Conservation (phyloP, 2,113 vertebrate genomes). For the Apodemus sylvaticus region DNA sequence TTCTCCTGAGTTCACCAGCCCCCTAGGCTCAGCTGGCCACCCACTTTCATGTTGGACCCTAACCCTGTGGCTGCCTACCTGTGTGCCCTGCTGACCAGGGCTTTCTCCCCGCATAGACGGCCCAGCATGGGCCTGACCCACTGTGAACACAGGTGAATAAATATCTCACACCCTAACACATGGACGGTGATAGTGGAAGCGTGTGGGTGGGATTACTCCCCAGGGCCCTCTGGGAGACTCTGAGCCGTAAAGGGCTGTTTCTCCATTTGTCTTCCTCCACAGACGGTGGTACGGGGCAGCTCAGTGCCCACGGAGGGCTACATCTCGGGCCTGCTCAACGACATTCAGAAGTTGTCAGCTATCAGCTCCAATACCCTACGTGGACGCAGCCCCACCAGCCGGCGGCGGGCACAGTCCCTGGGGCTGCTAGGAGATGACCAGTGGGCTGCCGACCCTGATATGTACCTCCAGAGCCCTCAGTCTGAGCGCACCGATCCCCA, state of each 20-base stretch:
- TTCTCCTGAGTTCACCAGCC: background rate
- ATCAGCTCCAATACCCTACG: slow-evolving; percentile 97
- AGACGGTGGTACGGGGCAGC: slow-evolving; percentile 97
- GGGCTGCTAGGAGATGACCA: slow-evolving; percentile 94
- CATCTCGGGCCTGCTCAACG: slow-evolving; percentile 94
- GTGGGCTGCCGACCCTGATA: slow-evolving; percentile 85
- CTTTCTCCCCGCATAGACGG: background rate
- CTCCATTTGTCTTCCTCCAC: slow-evolving; percentile 29
- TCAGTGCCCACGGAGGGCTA: slow-evolving; percentile 93
- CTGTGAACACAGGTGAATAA: background rate
- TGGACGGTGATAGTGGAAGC: background rate
- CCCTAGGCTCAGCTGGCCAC: background rate
- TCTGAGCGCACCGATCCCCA: slow-evolving; percentile 88
- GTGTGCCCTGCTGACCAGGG: background rate
- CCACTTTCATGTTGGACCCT: background rate
- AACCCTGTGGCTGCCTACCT: too few relatives aligned
- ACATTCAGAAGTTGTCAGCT: slow-evolving; percentile 96
- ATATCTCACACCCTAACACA: background rate
- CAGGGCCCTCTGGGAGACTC: background rate
- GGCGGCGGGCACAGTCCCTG: slow-evolving; percentile 95
- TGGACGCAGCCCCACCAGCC: slow-evolving; percentile 92
- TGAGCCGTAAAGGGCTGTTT: background rate
- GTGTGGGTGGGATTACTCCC: background rate
- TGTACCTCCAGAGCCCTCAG: slow-evolving; percentile 92
- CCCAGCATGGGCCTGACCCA: background rate